These are phyloP conservation scores for Glaucomys volans DNA, from an alignment of 2,113 vertebrate species.

Conservation along the genomic window DNA sequence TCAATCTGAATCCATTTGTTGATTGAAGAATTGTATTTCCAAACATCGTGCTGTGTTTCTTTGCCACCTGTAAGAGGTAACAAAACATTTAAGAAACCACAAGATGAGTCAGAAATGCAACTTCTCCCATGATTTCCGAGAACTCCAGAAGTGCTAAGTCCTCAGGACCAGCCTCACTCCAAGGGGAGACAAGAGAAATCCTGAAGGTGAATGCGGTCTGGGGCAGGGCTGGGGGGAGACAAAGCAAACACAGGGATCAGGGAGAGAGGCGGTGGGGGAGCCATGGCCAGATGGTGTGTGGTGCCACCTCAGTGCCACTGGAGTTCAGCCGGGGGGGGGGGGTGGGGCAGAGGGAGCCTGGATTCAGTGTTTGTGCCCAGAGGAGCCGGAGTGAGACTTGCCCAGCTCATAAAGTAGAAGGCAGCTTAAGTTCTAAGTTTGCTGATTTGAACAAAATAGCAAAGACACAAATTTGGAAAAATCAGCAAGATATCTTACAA, in stretches of 20 bases:
- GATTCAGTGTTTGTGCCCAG: background rate
- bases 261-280: background rate
- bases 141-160: background rate
- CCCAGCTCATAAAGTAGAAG: background rate
- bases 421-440: background rate
- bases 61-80: conserved; percentile 92
- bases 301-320: background rate
- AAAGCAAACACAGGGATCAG: background rate
- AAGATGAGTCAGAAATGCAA: background rate
- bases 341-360: background rate
- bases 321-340: background rate
- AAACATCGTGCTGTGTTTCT: conserved; percentile 96
- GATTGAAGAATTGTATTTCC: conserved; percentile 98
- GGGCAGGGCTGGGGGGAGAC: background rate
- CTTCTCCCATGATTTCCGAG: background rate
- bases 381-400: background rate
- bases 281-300: background rate
- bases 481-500: background rate
- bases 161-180: background rate
- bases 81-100: background rate
- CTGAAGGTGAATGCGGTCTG: background rate
- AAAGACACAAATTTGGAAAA: background rate
- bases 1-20: conserved; percentile 99
- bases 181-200: background rate
- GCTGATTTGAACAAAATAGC: background rate